phyloP scores from a whole-genome alignment of 1,140 invertebrate species.

The Homalodisca vitripennis region DNA sequence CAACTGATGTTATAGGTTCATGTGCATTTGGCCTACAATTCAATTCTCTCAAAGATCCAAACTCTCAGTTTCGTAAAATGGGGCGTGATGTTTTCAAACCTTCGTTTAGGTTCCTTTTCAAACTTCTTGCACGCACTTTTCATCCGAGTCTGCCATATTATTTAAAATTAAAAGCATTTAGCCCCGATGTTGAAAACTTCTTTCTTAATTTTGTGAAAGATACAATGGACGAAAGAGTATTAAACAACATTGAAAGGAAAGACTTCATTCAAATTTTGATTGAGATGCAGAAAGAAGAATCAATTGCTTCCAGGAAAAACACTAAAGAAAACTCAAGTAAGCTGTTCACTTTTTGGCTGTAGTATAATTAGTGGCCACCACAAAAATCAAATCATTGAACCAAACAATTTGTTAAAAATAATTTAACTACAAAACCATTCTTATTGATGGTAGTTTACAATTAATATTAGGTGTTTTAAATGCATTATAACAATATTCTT shows the following conservation, averaged over 20 bases:
- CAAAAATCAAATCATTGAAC: too few relatives aligned
- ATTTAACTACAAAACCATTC: too few relatives aligned
- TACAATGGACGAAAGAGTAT: slow-evolving; percentile 48
- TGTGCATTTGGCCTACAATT: slow-evolving; percentile 58
- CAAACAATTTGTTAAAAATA: too few relatives aligned
- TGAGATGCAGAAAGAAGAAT: slow-evolving; percentile 36
- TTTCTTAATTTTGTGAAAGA: slow-evolving; percentile 51
- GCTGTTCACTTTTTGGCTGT: too few relatives aligned
- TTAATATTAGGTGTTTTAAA: too few relatives aligned
- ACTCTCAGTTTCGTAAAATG: slow-evolving; percentile 53
- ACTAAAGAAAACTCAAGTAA: too few relatives aligned
- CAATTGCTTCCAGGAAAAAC: neutral
- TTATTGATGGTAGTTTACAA: too few relatives aligned
- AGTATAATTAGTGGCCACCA: too few relatives aligned
- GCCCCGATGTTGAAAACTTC: slow-evolving; percentile 45
- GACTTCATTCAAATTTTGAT: slow-evolving; percentile 47
- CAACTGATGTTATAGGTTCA: slow-evolving; percentile 57
- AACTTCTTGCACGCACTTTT: slow-evolving; percentile 30
- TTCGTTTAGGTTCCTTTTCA: slow-evolving; percentile 40
- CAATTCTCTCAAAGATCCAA: slow-evolving; percentile 51
- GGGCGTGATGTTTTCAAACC: slow-evolving; percentile 47
- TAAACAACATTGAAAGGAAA: slow-evolving; percentile 48
- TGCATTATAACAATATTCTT: too few relatives aligned
- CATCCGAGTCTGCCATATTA: slow-evolving; percentile 30
- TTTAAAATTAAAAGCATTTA: slow-evolving; percentile 33